Base-by-base conservation (phyloP, 1,140 invertebrate genomes). In the Ceratina australensis region DNA sequence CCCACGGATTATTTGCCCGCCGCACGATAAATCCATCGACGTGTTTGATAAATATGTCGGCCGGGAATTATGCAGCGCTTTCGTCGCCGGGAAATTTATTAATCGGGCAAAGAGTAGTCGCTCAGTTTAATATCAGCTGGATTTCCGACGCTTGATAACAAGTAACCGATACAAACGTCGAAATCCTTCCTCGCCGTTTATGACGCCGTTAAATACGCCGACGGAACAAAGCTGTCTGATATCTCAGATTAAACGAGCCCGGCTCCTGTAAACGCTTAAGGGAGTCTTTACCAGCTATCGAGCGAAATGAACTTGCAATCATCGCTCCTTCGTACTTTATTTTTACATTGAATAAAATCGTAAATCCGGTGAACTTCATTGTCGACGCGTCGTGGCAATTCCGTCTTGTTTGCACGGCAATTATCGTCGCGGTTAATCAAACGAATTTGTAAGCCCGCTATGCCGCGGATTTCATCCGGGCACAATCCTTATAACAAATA, bases 401-500 rank as follows among this genome's bases (percentile, higher is more conserved):
- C 49, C 49, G 16, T 1, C 47, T 47, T 72, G 54, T 71, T 59
- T 72, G 81, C 60, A 71, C 42, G 76, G 67, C 78, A 83, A 84
- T 83, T 76, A 83, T 79, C 63, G 63, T 22, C 47, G 33, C 78
- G 52, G 52, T 82, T 82, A 83, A 82, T 83, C 69, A 79, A n/a
- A 22, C 20, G 28, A 61, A 72, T 79, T 66, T 33, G 56, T n/a
- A 42, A 52, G 18, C 5, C 42, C 13, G 57, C 59, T 68, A 80
- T 24, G 47, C 71, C n/a, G 49, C 61, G 49, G 83, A 85, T 85
- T 84, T 85, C 74, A 71, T 81, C 76, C 61, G 60, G 52, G 52
- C 57, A 60, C 82, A 75, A 85, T 84, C 73, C 56, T 49, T 87
- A 84, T 81, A 87, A 90, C 89, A 88, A 90, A 90, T 89, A 90